Conservation (phyloP, 2,888 invertebrate genomes). For the Antheraea yamamai region DNA sequence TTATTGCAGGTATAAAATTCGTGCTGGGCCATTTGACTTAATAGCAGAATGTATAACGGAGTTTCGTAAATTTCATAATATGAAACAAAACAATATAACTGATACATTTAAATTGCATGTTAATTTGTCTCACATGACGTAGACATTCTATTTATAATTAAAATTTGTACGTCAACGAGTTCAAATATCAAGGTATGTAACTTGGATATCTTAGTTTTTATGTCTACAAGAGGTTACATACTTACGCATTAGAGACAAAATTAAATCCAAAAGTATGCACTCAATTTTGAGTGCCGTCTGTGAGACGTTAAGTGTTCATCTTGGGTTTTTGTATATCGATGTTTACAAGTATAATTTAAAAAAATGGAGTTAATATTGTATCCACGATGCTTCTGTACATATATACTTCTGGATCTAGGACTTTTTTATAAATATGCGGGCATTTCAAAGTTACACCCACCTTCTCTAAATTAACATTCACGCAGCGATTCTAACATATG, state of each 20-base stretch:
- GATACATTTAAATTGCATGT: conserved; percentile 29
- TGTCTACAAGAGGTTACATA: no score
- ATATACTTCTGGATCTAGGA: not conserved
- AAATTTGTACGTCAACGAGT: not conserved
- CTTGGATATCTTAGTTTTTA: no score
- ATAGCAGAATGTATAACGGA: conserved; percentile 52
- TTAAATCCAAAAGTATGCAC: no score
- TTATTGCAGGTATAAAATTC: conserved; percentile 64
- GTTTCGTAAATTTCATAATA: conserved; percentile 48
- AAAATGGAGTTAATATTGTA: not conserved
- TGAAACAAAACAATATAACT: conserved; percentile 40
- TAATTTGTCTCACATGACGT: not conserved
- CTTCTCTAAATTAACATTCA: conserved; percentile 6
- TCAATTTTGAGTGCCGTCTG: no score
- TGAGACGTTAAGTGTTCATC: no score
- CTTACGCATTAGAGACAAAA: not conserved
- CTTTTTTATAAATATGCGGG: not conserved
- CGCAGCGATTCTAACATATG: not conserved
- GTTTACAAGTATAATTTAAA: not conserved
- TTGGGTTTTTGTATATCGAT: no score
- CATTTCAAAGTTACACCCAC: not conserved
- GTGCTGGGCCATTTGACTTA: conserved; percentile 60
- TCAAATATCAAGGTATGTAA: no score
- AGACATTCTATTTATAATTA: not conserved
- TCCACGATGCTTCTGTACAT: not conserved